Base-by-base conservation (phyloP, 2,888 invertebrate species). In the Polydrusus pterygomalis region DNA sequence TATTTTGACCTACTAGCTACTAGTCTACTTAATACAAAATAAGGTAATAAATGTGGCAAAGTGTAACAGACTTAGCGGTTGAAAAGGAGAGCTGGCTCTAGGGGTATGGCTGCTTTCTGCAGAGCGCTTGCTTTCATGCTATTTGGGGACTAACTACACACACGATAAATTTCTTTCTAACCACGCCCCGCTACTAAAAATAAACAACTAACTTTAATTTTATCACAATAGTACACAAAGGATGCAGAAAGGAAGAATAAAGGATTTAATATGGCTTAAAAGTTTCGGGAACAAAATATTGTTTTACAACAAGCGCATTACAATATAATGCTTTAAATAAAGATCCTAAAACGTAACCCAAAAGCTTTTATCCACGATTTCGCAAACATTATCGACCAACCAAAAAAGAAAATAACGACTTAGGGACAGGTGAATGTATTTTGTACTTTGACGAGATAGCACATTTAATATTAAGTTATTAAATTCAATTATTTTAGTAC, bases 71-170 rank as follows among this genome's bases (percentile, higher is more conserved):
- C 64, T 60, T 43, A 63, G 62, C 70, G 63, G 70, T 43, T 63
- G 51, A 63, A 47, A 40, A 51, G 40, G 63, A 17, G 47, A 18
- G 20, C n/a, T 15, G 63, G 63, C 58, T 58, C 25, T 64, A 71
- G 63, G 70, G 40, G n/a, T 71, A 45, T 18, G 11, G 49, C 51
- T 20, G 62, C 38, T 68, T 47, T 63, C 62, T 71, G 70, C 70
- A 54, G 63, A 64, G 70, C 70, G 70, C 40, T 70, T 70, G 34
- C 70, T 70, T 60, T 54, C 70, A 71, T 71, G 70, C 70, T 71
- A 25, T 62, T 47, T 51, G 56, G 70, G 62, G 58, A 62, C 70
- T 71, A 71, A 63, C 70, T 71, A 71, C 63, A 71, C 70, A 71
- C 51, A 63, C 51, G 40, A 63, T 51, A 54, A 63, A 11, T 17